These are phyloP conservation scores for Drosophila ogumai DNA, from an alignment of 1,140 invertebrate genomes.

Conservation along the genomic window DNA sequence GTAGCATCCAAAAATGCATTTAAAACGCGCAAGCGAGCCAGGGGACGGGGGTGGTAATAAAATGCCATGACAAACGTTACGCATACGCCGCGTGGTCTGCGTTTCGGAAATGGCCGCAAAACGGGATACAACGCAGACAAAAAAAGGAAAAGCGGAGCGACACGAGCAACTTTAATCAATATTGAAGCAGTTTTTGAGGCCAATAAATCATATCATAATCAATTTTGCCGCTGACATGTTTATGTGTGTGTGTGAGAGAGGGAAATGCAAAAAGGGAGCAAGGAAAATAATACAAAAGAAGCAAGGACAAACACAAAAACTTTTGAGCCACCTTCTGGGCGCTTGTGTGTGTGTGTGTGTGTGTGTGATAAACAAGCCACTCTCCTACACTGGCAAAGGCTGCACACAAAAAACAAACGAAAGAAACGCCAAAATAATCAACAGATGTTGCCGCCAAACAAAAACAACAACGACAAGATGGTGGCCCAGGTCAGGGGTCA, in stretches of 20 bases:
- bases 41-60: slow-evolving; percentile 39
- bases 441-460: slow-evolving; percentile 76
- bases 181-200: slow-evolving; percentile 82
- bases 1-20: slow-evolving; percentile 66
- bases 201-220: slow-evolving; percentile 83
- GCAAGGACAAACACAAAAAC: slow-evolving; percentile 63
- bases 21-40: slow-evolving; percentile 33
- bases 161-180: slow-evolving; percentile 77
- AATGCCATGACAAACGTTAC: slow-evolving; percentile 53
- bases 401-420: slow-evolving; percentile 53
- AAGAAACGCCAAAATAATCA: slow-evolving; percentile 76
- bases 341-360: slow-evolving; percentile 31
- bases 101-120: slow-evolving; percentile 52
- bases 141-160: slow-evolving; percentile 4
- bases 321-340: slow-evolving; percentile 55
- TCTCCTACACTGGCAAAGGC: slow-evolving; percentile 20
- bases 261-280: slow-evolving; percentile 43
- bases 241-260: slow-evolving; percentile 13
- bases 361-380: slow-evolving; percentile 46
- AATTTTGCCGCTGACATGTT: slow-evolving; percentile 76
- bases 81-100: slow-evolving; percentile 52
- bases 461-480: slow-evolving; percentile 42
- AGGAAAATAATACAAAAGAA: slow-evolving; percentile 28
- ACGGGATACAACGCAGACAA: neutral
- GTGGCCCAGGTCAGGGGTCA: slow-evolving; percentile 20